Base-by-base conservation (phyloP, 2,888 invertebrate genomes). In the Leucania comma region DNA sequence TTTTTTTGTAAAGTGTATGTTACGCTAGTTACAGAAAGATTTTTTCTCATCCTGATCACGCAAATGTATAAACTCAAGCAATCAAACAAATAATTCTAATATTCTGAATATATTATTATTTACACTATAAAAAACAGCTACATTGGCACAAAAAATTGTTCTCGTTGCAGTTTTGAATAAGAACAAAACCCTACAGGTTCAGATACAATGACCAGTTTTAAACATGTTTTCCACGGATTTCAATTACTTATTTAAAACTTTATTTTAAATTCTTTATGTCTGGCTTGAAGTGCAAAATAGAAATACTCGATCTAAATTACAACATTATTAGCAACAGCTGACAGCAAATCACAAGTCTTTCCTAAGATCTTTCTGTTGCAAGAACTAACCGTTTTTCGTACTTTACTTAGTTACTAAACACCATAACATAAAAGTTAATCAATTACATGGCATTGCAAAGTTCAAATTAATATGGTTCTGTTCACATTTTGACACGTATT, bases 341-440 rank as follows among this genome's bases (percentile, higher is more conserved):
- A 58, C 79, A 61, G 66, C 76, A 67, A 72, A 70, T 59, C 73
- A 22, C 1, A 42, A 72, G 32, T 75, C 67, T 85, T 86, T 85
- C 84, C 65, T 69, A 77, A 86, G 78, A 72, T 54, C 58, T 51
- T 26, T 60, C 71, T 82, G 79, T 78, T 58, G 86, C 82, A 80
- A 86, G 75, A 73, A 50, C 65, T 46, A 71, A 68, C 50, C 20
- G 70, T 69, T 81, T 84, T 80, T 78, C 68, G 53, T 71, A 66
- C 64, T 67, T 80, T 73, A 71, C 59, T 60, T 60, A 68, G 69
- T 85, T 80, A 81, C 81, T 78, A 67, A 82, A 81, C 77, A 72
- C 72, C 77, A 83, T 80, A 80, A 75, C 70, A 75, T 53, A 61
- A 75, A 74, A 77, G 74, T 51, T 71, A 86, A 86, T 86, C 72